Evolutionary conservation across 2,888 invertebrate genomes (phyloP), one percentile per base, ranked within the genome.

Genomic region (Ernsta delagoae): DNA sequence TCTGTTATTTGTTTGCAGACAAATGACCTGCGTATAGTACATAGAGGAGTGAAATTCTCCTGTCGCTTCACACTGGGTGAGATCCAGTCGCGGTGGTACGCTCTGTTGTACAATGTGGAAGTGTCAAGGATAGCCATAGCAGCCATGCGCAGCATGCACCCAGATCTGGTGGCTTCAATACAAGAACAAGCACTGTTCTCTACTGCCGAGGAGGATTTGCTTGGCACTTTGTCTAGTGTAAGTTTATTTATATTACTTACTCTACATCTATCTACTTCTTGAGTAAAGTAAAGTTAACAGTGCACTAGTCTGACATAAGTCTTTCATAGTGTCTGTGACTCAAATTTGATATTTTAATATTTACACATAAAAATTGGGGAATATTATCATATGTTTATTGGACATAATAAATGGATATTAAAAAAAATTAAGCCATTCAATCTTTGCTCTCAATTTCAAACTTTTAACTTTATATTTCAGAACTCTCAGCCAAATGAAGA

Each of bases 31-130:
- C 94, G 96, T 54, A 95, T 96, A 81, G 96, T 99, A 0, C 98
- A 98, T 84, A 94, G 98, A 73, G 98, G 98, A 5, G 96, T 98
- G 0, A 99, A 98, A 83, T 99, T 99, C 90, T 98, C 99, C 0
- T 98, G 99, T 82, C 96, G 98, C 70, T 99, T 99, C 85, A 98
- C 98, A 0, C 92, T 98, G 34, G 96, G 97, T 80, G 99, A 99
- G 84, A 95, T 99, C 65, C 98, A 99, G 82, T 97, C 98, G 67
- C 95, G 99, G 62, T 99, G 99, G 99, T 98, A 98, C 87, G 97
- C 98, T 0, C 87, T 99, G 67, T 93, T 99, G 31, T 99, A 99
- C 86, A 98, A 99, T 88, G 97, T 98, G n/a, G 96, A 97, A 59
- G 96, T 99, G 60, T 98, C 98, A 4, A 94, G 98, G 73, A 96